Conservation (phyloP, 1,140 invertebrate species). For the Drosophila grimshawi region DNA sequence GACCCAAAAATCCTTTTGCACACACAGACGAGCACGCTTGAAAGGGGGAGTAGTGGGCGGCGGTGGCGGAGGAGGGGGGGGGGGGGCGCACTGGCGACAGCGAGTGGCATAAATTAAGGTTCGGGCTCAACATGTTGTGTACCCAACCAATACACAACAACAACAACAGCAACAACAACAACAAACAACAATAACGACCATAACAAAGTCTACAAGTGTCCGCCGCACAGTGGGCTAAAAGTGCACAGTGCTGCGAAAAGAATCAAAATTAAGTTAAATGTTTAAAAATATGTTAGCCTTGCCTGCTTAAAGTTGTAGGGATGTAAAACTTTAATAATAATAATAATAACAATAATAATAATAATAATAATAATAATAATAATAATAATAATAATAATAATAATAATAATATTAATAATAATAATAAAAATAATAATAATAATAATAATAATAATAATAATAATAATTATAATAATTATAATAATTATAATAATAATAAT, state of each 20-base stretch:
- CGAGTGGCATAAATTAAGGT: constrained; percentile 75
- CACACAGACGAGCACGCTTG: constrained; percentile 55
- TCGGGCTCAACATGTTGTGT: constrained; percentile 62
- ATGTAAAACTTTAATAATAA: too few relatives aligned
- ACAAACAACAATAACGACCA: background rate
- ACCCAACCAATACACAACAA: constrained; percentile 33
- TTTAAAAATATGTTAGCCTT: background rate
- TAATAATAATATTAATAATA: too few relatives aligned
- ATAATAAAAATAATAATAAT: too few relatives aligned
- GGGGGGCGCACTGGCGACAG: constrained; percentile 16
- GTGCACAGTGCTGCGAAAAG: background rate
- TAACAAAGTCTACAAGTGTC: constrained; percentile 66
- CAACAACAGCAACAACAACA: constrained; percentile 24
- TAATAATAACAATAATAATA: too few relatives aligned
- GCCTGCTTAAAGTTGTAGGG: too few relatives aligned
- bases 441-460: too few relatives aligned
- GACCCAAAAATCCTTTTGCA: constrained; percentile 75
- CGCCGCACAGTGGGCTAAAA: constrained; percentile 41
- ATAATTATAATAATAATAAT: too few relatives aligned
- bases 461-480: too few relatives aligned
- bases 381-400: too few relatives aligned
- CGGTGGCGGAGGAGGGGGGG: too few relatives aligned
- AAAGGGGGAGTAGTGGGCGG: too few relatives aligned
- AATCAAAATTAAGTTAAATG: background rate
- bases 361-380: too few relatives aligned